Base-by-base conservation (phyloP, 2,797 vertebrate species). In the Dicrostonyx torquatus region DNA sequence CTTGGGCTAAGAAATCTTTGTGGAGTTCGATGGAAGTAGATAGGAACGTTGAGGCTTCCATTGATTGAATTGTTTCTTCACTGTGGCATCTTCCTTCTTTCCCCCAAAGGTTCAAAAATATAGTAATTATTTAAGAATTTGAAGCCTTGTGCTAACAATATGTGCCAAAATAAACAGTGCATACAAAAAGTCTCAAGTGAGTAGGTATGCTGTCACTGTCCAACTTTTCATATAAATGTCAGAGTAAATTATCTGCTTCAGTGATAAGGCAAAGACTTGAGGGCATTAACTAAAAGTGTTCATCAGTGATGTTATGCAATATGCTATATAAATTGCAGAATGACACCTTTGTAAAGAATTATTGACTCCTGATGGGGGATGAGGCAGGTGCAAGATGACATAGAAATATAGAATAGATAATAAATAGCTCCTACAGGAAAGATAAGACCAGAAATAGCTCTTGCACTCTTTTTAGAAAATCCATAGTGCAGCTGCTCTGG, bases 401-500 rank as follows among this genome's bases (percentile, higher is more conserved):
- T 91, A 92, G 94, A 97, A 97, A 94, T 91, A 90, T n/a, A 94
- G 43, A 79, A 17, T 93, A 78, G 79, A 94, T 93, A 90, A 96
- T 92, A 96, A 96, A 95, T 95, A 96, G 90, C 91, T 91, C 58
- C 82, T 88, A 94, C 89, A 93, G 94, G 92, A 90, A 96, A 89
- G 70, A 82, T 96, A 91, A 95, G 88, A 95, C 95, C 90, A 93
- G 62, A 97, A 97, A 97, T 97, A 96, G 88, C 93, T 90, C 91
- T 50, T 91, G 37, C 73, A 87, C 94, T 96, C 94, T 96, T 97
- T 95, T 92, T 92, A 96, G 96, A 97, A 96, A 89, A 94, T 77
- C 77, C 76, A 84, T 93, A 97, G 83, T 96, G 92, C 94, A 97
- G 95, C 95, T 96, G 96, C 66, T 96, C 70, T 62, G 72, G 77